Conservation (phyloP, 2,797 vertebrate genomes). For the Danio kyathit region DNA sequence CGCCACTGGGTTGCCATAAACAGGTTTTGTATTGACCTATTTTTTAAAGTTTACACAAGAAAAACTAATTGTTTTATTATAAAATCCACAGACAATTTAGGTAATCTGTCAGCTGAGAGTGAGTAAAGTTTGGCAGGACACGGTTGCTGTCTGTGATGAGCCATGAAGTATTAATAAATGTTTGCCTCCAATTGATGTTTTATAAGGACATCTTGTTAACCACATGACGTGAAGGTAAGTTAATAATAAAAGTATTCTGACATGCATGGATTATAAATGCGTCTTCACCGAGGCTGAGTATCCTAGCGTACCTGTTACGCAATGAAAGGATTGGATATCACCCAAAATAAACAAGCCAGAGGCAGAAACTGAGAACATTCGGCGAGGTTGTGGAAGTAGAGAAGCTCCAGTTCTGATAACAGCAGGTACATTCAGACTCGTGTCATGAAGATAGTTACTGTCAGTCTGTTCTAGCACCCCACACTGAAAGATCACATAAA, state of each 20-base stretch:
- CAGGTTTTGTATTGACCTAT: too few species aligned
- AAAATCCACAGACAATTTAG: too few species aligned
- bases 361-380: conserved; percentile 3
- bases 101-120: too few species aligned
- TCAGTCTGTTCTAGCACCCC: conserved; percentile 10
- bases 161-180: too few species aligned
- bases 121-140: too few species aligned
- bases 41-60: too few species aligned
- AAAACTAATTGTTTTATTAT: too few species aligned
- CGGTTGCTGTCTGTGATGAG: too few species aligned
- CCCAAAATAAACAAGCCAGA: conserved; percentile 12
- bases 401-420: conserved; percentile 15
- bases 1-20: too few species aligned
- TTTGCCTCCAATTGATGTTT: neutral
- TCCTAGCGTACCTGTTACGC: neutral
- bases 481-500: conserved; percentile 35
- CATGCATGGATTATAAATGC: neutral
- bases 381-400: neutral
- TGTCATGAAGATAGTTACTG: conserved; percentile 35
- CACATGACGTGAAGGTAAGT: neutral
- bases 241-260: neutral
- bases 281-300: neutral
- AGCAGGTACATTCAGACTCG: neutral
- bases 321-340: neutral
- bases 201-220: neutral